phyloP scores from a whole-genome alignment of 2,888 invertebrate species.

The Brenthis ino region DNA sequence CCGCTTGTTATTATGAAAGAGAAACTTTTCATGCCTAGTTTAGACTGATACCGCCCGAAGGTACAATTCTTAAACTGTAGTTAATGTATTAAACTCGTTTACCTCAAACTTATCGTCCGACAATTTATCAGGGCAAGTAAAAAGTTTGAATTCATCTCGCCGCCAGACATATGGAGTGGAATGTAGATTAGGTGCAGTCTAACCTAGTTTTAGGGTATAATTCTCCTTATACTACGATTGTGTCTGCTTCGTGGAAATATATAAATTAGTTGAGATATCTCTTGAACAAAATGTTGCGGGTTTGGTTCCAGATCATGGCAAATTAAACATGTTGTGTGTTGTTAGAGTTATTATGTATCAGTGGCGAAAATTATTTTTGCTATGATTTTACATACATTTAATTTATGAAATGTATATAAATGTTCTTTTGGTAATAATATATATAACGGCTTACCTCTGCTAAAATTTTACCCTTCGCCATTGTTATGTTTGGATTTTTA shows the following conservation, averaged over 20 bases:
- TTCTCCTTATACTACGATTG: neutral
- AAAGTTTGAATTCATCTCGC: slow-evolving; percentile 69
- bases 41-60: slow-evolving; percentile 29
- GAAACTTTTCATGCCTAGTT: neutral
- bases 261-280: no score
- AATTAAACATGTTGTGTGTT: no score
- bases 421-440: no score
- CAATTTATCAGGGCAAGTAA: slow-evolving; percentile 64
- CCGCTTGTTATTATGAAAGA: slow-evolving; percentile 2
- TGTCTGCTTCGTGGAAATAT: neutral
- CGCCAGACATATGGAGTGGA: slow-evolving; percentile 44
- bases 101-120: slow-evolving; percentile 69
- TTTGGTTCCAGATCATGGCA: no score
- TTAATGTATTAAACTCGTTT: slow-evolving; percentile 78
- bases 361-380: no score
- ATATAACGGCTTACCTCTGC: no score
- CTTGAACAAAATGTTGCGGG: no score
- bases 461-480: no score
- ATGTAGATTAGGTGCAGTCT: slow-evolving; percentile 25
- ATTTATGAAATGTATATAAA: no score
- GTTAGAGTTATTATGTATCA: no score
- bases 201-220: slow-evolving; percentile 26
- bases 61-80: slow-evolving; percentile 61
- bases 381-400: no score
- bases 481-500: no score